These are phyloP conservation scores for Drosophila sturtevanti DNA, from an alignment of 1,140 invertebrate genomes.

Conservation along the genomic window DNA sequence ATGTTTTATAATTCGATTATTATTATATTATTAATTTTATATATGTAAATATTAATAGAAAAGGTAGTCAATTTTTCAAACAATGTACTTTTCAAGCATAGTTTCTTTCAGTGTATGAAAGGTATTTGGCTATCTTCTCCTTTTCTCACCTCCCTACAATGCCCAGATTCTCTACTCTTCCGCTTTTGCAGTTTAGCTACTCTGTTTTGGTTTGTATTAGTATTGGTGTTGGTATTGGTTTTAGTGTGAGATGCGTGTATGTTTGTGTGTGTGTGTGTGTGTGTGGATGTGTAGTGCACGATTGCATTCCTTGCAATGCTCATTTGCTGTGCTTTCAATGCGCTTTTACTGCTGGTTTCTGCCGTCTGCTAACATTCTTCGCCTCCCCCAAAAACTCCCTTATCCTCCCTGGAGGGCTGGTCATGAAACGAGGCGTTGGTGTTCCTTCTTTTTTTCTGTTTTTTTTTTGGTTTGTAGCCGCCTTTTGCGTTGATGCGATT, in stretches of 20 bases:
- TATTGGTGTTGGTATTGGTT: constrained; percentile 1
- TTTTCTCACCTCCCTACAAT: neutral
- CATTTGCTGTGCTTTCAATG: constrained; percentile 60
- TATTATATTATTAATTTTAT: too few species aligned
- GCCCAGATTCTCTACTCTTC: neutral
- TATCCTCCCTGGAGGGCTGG: neutral
- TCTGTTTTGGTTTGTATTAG: constrained; percentile 14
- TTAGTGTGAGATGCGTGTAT: too few species aligned
- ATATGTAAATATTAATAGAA: too few species aligned
- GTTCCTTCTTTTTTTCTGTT: constrained; percentile 16
- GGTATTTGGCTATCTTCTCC: neutral
- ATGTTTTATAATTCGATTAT: too few species aligned
- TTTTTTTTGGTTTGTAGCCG: constrained; percentile 30
- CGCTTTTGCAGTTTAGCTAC: constrained; percentile 7
- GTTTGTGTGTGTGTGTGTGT: too few species aligned
- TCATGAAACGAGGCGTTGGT: too few species aligned
- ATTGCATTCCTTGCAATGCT: constrained; percentile 75
- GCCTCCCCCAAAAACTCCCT: neutral
- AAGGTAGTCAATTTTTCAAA: too few species aligned
- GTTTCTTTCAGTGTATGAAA: neutral
- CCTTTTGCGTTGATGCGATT: constrained; percentile 67
- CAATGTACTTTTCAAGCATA: too few species aligned
- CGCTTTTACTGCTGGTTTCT: constrained; percentile 41
- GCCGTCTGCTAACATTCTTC: neutral
- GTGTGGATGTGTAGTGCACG: constrained; percentile 44